Evolutionary conservation across 2,113 vertebrate species (phyloP).

Genomic region (Tichodroma muraria): DNA sequence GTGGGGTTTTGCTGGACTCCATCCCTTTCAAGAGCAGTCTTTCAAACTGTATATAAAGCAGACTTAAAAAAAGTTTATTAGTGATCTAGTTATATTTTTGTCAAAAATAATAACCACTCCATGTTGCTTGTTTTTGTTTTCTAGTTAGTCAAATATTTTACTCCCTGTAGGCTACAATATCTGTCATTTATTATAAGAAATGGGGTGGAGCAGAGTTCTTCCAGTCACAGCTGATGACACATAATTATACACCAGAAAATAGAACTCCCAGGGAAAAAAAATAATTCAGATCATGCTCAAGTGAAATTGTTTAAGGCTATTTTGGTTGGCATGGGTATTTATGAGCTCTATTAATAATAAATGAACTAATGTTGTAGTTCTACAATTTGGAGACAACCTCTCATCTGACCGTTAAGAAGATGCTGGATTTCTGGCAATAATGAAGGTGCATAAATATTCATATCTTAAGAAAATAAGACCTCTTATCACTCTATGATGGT

Average conservation of each 20-base stretch:
- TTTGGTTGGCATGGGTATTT: constrained; percentile 64
- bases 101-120: background rate
- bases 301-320: constrained; percentile 65
- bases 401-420: constrained; percentile 58
- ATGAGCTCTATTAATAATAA: constrained; percentile 72
- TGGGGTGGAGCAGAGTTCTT: constrained; percentile 35
- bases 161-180: constrained; percentile 51
- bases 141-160: constrained; percentile 58
- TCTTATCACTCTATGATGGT: background rate
- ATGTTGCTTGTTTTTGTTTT: constrained; percentile 11
- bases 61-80: background rate
- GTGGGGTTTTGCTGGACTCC: background rate
- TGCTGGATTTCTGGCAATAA: constrained; percentile 48
- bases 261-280: constrained; percentile 31
- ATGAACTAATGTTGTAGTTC: constrained; percentile 43
- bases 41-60: background rate
- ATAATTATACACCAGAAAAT: constrained; percentile 63
- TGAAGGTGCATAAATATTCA: constrained; percentile 62
- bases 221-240: constrained; percentile 58
- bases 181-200: constrained; percentile 66
- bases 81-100: constrained; percentile 14
- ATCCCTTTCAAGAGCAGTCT: background rate
- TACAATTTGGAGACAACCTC: constrained; percentile 58
- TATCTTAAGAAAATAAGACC: background rate
- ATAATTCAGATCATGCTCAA: constrained; percentile 42